Evolutionary conservation across 2,113 vertebrate species (phyloP).

Genomic region (Macquaria ambigua): DNA sequence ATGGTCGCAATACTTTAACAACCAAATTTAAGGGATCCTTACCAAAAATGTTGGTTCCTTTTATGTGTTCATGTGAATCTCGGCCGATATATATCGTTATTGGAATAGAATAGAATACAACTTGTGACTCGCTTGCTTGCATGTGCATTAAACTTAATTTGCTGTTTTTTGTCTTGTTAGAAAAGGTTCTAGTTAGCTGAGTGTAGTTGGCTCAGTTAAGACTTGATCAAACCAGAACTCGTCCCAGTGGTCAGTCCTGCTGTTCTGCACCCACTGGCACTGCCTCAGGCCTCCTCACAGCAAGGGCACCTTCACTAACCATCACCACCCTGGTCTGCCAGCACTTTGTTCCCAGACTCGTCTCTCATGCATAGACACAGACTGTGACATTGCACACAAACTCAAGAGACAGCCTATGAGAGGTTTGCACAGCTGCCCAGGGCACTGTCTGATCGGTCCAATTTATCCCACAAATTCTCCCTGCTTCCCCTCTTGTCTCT

Average conservation of each 20-base stretch:
- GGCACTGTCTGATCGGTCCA: conserved; percentile 49
- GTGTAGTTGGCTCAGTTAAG: conserved; percentile 1
- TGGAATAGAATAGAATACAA: background rate
- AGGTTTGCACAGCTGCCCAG: conserved; percentile 68
- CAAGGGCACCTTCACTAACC: conserved; percentile 73
- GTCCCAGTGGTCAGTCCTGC: conserved; percentile 35
- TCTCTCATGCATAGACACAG: conserved; percentile 55
- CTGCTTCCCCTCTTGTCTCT: conserved; percentile 36
- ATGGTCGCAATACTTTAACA: background rate
- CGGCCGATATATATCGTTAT: too few species aligned
- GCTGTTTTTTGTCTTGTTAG: background rate
- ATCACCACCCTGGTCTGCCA: conserved; percentile 46
- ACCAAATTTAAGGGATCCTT: background rate
- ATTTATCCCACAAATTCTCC: conserved; percentile 59
- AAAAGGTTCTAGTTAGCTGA: background rate
- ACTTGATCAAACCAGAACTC: conserved; percentile 40
- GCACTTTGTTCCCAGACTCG: conserved; percentile 56
- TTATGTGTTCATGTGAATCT: background rate
- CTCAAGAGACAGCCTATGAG: conserved; percentile 53
- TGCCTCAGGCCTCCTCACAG: conserved; percentile 49
- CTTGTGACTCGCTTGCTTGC: background rate
- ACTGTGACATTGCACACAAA: conserved; percentile 40
- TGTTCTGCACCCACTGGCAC: conserved; percentile 52
- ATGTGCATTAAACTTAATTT: background rate
- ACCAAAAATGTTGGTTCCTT: background rate